Evolutionary conservation across 2,113 vertebrate genomes (phyloP), one percentile per base, ranked within the genome.

Genomic region (Bagarius yarrelli): DNA sequence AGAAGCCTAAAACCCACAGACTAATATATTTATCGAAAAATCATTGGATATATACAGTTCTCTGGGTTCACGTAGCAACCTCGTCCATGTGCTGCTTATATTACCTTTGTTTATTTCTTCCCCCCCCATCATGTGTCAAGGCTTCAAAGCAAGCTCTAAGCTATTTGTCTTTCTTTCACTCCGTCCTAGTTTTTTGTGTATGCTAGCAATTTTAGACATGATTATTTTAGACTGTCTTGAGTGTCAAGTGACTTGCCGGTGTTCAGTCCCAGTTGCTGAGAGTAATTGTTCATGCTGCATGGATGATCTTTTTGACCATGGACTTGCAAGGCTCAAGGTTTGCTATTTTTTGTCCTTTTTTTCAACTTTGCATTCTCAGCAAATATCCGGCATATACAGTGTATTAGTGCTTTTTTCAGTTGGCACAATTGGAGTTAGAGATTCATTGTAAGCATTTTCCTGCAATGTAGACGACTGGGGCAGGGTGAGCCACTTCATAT

Each of bases 391-490:
- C 16, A 32, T 63, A 77, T 77, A 64, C 53, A 75, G 76, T 27
- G 75, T 60, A 75, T 78, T 75, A 74, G 77, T 72, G 73, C 69
- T 36, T 70, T 78, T 84, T 59, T 74, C 59, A 66, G 79, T 81
- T 30, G 5, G 70, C 78, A 75, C 80, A 78, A n/a, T 75, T 47
- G 73, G 40, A 50, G 71, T 79, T 44, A 5, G 75, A 70, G 71
- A 23, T 60, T 64, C 74, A 80, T 32, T 21, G 78, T 86, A 83
- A 86, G 85, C 85, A 86, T 61, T 86, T 86, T 82, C 34, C 67
- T 59, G 76, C 52, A 66, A 59, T 25, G 69, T 52, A 23, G 78
- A 44, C 67, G 50, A 30, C 30, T 73, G 78, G 74, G 81, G 79
- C 66, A 19, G 30, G 53, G 16, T 27, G 61, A 61, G 69, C 69